A percentile compares a stretch with the other conserved stretches of the same genome.
phyloP scores from a whole-genome alignment of 2,888 invertebrate genomes.

The Clivina fossor region DNA sequence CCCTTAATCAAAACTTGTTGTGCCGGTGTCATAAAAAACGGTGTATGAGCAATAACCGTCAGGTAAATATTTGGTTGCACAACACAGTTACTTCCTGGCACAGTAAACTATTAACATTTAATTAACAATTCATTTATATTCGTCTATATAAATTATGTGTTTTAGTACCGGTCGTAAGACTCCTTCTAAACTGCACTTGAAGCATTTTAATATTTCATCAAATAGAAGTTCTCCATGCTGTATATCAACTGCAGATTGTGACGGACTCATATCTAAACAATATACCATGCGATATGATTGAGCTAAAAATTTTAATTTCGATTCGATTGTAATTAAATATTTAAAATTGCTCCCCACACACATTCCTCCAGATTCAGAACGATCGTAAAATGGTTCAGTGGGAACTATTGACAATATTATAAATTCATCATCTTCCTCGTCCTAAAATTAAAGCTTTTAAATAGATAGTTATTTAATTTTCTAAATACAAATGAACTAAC shows the following conservation, averaged over 20 bases:
- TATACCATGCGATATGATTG: constrained; percentile 72
- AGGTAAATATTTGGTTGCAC: constrained; percentile 71
- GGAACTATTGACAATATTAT: constrained; percentile 67
- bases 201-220: constrained; percentile 61
- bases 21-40: constrained; percentile 69
- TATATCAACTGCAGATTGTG: constrained; percentile 68
- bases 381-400: constrained; percentile 45
- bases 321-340: constrained; percentile 59
- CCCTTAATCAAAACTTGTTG: constrained; percentile 75
- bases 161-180: constrained; percentile 58
- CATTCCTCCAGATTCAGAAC: constrained; percentile 50
- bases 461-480: background rate
- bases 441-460: constrained; percentile 1
- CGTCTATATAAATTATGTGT: background rate
- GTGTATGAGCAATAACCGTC: constrained; percentile 75
- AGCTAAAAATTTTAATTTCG: constrained; percentile 68
- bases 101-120: constrained; percentile 59
- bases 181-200: constrained; percentile 59
- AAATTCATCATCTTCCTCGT: constrained; percentile 58
- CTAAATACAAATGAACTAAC: constrained; percentile 42
- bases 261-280: constrained; percentile 77
- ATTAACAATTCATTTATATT: background rate
- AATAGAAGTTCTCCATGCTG: constrained; percentile 63
- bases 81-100: constrained; percentile 65
- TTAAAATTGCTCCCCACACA: too few species aligned